Conservation (phyloP, 2,888 invertebrate genomes). For the Labia minor region DNA sequence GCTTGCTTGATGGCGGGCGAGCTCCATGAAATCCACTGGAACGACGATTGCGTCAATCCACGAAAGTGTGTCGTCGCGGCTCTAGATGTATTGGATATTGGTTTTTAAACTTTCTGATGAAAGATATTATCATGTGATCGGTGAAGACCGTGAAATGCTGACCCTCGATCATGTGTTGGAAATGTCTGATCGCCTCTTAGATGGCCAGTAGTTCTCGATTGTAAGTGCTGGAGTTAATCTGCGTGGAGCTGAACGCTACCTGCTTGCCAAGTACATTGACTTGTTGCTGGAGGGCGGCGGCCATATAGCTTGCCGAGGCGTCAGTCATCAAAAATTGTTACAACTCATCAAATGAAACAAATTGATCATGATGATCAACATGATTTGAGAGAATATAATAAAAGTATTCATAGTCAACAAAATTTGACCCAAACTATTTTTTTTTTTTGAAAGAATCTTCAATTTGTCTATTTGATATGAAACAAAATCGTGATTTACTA, state of each 20-base stretch:
- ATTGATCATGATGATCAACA: too few species aligned
- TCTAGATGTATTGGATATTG: background rate
- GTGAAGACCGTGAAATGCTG: slow-evolving; percentile 31
- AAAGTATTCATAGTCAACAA: too few species aligned
- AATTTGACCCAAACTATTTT: too few species aligned
- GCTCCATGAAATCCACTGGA: too few species aligned
- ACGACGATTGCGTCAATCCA: background rate
- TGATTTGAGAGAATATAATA: too few species aligned
- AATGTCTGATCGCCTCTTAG: slow-evolving; percentile 33
- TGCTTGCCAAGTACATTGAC: slow-evolving; percentile 30
- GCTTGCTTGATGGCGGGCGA: too few species aligned
- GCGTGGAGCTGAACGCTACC: slow-evolving; percentile 32
- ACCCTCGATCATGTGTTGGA: slow-evolving; percentile 34
- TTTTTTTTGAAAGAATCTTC: too few species aligned
- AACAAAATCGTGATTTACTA: too few species aligned
- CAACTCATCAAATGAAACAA: too few species aligned
- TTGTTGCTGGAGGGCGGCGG: slow-evolving; percentile 34
- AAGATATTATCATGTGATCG: slow-evolving; percentile 19
- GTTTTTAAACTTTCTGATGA: background rate
- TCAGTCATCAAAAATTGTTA: slow-evolving; percentile 33
- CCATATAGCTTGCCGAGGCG: slow-evolving; percentile 34
- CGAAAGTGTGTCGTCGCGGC: background rate
- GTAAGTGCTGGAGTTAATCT: slow-evolving; percentile 34
- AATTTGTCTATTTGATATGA: too few species aligned
- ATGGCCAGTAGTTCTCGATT: slow-evolving; percentile 35